phyloP scores from a whole-genome alignment of 2,113 vertebrate genomes.

The Amazona guildingii region DNA sequence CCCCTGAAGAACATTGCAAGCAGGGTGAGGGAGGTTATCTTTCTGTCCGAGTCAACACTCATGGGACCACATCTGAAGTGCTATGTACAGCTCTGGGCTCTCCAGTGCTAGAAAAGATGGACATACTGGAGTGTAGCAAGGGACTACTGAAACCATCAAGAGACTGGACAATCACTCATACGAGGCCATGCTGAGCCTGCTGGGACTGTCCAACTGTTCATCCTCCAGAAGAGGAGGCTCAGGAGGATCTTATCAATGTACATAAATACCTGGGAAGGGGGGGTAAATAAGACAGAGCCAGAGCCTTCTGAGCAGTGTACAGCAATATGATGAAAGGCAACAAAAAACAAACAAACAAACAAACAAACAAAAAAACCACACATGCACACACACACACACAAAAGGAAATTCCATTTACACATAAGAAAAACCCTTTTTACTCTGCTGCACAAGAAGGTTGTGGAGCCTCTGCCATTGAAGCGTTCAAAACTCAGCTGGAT shows the following conservation, averaged over 20 bases:
- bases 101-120: background rate
- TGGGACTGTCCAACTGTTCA: background rate
- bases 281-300: background rate
- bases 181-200: background rate
- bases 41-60: accelerated
- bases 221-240: background rate
- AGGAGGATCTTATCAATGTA: background rate
- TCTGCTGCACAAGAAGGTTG: background rate
- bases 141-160: background rate
- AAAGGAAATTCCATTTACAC: background rate
- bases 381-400: background rate
- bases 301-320: accelerated
- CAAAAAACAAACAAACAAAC: background rate
- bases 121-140: accelerated
- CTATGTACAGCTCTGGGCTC: background rate
- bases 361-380: no score
- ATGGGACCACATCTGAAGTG: accelerated
- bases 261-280: accelerated
- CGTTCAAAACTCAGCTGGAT: background rate
- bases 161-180: accelerated
- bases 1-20: background rate
- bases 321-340: accelerated
- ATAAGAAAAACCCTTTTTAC: background rate
- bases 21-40: background rate
- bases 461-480: accelerated